Base-by-base conservation (phyloP, 2,113 vertebrate species). In the Herpetotheres cachinnans region DNA sequence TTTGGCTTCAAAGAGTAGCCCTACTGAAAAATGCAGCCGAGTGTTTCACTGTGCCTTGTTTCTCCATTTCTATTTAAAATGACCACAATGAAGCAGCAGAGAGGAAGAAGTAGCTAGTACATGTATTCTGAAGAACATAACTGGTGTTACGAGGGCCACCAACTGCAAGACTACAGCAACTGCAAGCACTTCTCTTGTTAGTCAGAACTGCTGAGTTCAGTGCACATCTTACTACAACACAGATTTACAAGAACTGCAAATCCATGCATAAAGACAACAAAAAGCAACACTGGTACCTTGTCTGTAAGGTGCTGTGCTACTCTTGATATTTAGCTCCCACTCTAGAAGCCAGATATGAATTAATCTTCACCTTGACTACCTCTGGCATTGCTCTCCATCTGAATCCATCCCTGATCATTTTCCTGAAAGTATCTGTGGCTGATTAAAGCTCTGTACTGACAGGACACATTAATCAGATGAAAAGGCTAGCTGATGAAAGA, bases 391-490 rank as follows among this genome's bases (percentile, higher is more conserved):
- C 55, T 95, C 36, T 95, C 78, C 42, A 76, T 66, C 83, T 82
- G 95, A 94, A 96, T 80, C 77, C 83, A 50, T 18, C 90, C 40
- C 29, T 11, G 19, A 56, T 69, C 63, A 65, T 80, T 86, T 89
- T 90, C 44, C 52, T 84, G 40, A 54, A 96, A 87, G 54, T 18
- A 86, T 11, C 34, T 49, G 65, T 67, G 52, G 49, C 49, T 82
- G 84, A 96, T 89, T 82, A 78, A 93, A 93, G 72, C 87, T 92
- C 67, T 73, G 38, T 22, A 63, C 86, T 86, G 93, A 82, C 91
- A 87, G 25, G 52, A 44, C 65, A 85, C 65, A 42, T 89, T 84
- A 87, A 74, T 86, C 52, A 94, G 73, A 91, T 84, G 29, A 84
- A 83, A 94, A 49, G 76, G 86, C 25, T 25, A 85, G 16, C 47